Evolutionary conservation across 64 coral and sea anemone genomes (phyloP).

Genomic region (Montipora capricornis): DNA sequence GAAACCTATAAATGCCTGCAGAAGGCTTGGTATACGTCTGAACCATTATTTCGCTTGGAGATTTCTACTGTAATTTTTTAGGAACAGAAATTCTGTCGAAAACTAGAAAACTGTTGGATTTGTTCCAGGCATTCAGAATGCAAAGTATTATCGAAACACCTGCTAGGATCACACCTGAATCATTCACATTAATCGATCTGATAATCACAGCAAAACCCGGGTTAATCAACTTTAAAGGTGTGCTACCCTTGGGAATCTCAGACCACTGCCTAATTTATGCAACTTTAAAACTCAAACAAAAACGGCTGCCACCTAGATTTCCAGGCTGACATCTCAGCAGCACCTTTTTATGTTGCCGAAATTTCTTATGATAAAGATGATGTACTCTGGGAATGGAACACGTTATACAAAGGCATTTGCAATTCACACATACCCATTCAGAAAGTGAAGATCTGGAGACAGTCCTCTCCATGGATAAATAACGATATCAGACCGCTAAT

Average conservation of each 20-base stretch:
- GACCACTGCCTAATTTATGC: slow-evolving; percentile 9
- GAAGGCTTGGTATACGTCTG: too few relatives aligned
- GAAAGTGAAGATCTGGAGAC: neutral
- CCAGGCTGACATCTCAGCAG: slow-evolving; percentile 14
- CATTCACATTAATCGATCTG: neutral
- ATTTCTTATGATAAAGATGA: slow-evolving; percentile 5
- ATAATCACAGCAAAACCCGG: neutral
- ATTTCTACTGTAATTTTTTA: too few relatives aligned
- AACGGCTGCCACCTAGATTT: neutral
- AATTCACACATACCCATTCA: neutral
- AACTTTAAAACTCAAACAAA: neutral
- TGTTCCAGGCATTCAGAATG: neutral
- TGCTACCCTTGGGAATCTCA: slow-evolving; percentile 16
- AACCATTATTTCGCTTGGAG: too few relatives aligned
- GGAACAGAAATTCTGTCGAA: neutral
- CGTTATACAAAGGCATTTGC: neutral
- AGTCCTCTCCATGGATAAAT: neutral
- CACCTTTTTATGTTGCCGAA: neutral
- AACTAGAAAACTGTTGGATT: neutral
- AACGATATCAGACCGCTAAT: neutral
- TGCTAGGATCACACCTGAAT: slow-evolving; percentile 5
- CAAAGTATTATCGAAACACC: slow-evolving; percentile 2
- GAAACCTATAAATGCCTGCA: too few relatives aligned
- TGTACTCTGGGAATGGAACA: slow-evolving; percentile 19
- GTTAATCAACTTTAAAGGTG: neutral